These are phyloP conservation scores for Chlorops oryzae DNA, from an alignment of 1,140 invertebrate genomes.

Conservation along the genomic window DNA sequence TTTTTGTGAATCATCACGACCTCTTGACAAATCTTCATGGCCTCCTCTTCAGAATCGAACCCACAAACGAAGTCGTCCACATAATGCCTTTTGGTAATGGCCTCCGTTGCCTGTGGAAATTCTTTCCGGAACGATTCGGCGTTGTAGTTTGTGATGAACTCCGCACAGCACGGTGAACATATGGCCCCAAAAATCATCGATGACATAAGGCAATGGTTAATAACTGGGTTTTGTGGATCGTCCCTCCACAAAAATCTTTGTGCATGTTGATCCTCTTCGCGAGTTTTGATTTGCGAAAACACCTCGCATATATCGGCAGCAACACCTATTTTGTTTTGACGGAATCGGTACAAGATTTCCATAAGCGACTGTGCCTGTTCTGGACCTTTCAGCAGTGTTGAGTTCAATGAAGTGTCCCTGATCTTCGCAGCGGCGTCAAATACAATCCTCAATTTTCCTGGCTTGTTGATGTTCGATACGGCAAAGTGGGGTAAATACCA, in stretches of 20 bases:
- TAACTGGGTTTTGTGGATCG: constrained; percentile 3
- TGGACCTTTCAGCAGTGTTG: constrained; percentile 22
- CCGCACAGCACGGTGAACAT: too few species aligned
- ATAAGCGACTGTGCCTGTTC: constrained; percentile 24
- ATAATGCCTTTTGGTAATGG: constrained; percentile 40
- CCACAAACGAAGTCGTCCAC: constrained; percentile 1
- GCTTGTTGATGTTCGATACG: constrained; percentile 24
- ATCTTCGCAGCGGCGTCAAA: too few species aligned
- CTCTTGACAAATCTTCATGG: constrained; percentile 1
- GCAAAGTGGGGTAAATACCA: constrained; percentile 37
- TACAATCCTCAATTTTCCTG: too few species aligned
- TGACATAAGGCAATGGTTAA: constrained; percentile 23
- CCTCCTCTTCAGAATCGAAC: neutral
- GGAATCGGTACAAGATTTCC: too few species aligned
- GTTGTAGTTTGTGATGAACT: too few species aligned
- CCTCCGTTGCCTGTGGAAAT: constrained; percentile 17
- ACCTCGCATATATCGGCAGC: too few species aligned
- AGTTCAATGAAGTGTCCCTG: constrained; percentile 22
- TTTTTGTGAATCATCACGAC: neutral
- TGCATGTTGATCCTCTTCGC: constrained; percentile 24
- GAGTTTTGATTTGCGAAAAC: too few species aligned
- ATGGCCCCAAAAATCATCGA: constrained; percentile 33
- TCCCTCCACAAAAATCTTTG: constrained; percentile 34
- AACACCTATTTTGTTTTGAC: too few species aligned
- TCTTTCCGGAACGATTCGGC: too few species aligned